A percentile compares a stretch with the other conserved stretches of the same genome.
These are phyloP conservation scores for Drosophila biarmipes DNA, from an alignment of 1,140 invertebrate species.

Conservation along the genomic window DNA sequence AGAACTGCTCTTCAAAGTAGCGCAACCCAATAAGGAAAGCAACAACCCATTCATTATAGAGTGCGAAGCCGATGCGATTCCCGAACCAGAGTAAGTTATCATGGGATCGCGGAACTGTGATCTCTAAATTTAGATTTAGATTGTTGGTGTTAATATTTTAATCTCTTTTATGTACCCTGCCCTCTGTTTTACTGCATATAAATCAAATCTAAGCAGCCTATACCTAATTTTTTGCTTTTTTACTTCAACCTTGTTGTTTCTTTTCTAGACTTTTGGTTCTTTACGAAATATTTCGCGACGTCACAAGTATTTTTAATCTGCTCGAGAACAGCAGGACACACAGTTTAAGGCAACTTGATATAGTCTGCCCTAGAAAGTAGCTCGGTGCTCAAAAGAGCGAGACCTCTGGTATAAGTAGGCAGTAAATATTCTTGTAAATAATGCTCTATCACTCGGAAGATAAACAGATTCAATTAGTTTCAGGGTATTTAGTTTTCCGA, in stretches of 20 bases:
- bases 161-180: constrained; percentile 3
- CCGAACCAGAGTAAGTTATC: constrained; percentile 91
- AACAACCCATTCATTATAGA: constrained; percentile 97
- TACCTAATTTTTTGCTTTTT: constrained; percentile 36
- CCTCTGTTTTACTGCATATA: constrained; percentile 48
- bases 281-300: constrained; percentile 33
- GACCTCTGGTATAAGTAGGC: neutral
- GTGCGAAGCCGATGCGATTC: constrained; percentile 97
- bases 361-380: constrained; percentile 1
- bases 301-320: constrained; percentile 37
- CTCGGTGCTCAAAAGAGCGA: neutral
- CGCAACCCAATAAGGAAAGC: constrained; percentile 91
- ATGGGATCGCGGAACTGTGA: neutral
- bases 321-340: constrained; percentile 20
- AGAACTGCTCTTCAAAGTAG: constrained; percentile 96
- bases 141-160: no score
- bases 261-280: constrained; percentile 13
- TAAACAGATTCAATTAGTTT: neutral
- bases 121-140: no score
- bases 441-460: neutral
- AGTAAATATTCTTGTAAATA: no score
- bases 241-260: constrained; percentile 29
- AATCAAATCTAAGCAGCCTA: constrained; percentile 64
- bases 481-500: constrained; percentile 1
- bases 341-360: constrained; percentile 30